Evolutionary conservation across 2,797 vertebrate species (phyloP).

Genomic region (Characodon lateralis): DNA sequence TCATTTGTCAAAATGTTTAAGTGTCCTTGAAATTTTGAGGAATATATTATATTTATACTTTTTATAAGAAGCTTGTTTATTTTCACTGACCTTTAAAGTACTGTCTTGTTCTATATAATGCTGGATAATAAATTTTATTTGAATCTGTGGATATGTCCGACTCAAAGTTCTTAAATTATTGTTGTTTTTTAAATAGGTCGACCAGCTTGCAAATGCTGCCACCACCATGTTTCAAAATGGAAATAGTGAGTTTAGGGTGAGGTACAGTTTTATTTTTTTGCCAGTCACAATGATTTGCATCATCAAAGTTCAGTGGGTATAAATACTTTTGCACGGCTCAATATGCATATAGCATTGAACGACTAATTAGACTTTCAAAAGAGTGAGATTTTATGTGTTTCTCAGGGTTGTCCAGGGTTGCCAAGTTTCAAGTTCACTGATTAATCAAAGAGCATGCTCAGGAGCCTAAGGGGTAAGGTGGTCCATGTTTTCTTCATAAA

Average conservation of each 20-base stretch:
- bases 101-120: conserved; percentile 71
- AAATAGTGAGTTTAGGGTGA: not conserved
- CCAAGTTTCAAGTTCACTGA: no score
- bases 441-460: no score
- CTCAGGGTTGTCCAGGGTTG: no score
- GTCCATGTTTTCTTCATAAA: not conserved
- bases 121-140: conserved; percentile 77
- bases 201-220: not conserved
- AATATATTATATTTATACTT: conserved; percentile 85
- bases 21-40: conserved; percentile 71
- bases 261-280: not conserved
- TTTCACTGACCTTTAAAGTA: conserved; percentile 72
- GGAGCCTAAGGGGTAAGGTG: no score
- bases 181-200: not conserved
- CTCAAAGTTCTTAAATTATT: conserved; percentile 1
- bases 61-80: conserved; percentile 79
- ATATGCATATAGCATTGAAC: no score
- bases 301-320: no score
- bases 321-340: no score
- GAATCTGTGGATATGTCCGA: conserved; percentile 28
- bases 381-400: no score
- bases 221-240: not conserved
- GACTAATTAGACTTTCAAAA: no score
- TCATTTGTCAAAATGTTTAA: conserved; percentile 72
- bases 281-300: not conserved